These are phyloP conservation scores for Ceyx melanurus DNA, from an alignment of 2,113 vertebrate species.

Conservation along the genomic window DNA sequence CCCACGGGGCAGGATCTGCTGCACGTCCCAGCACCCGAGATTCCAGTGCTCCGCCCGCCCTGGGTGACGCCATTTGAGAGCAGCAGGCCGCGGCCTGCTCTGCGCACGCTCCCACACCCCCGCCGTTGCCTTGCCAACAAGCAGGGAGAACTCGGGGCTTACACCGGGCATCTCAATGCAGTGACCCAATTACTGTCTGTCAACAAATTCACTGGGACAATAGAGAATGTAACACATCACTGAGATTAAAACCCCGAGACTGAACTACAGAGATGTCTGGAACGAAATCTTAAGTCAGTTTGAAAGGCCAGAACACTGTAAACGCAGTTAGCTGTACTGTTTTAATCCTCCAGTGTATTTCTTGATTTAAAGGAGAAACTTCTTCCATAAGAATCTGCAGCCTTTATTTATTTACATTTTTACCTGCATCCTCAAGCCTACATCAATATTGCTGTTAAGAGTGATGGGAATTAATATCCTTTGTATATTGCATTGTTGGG, in stretches of 20 bases:
- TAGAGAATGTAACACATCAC: slow-evolving; percentile 80
- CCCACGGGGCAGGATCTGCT: background rate
- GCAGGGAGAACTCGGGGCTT: slow-evolving; percentile 81
- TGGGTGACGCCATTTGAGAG: slow-evolving; percentile 57
- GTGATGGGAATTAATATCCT: background rate
- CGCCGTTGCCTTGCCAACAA: slow-evolving; percentile 92
- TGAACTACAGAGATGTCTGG: slow-evolving; percentile 38
- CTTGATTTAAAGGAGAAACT: background rate
- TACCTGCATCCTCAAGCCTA: background rate
- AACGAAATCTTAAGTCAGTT: slow-evolving; percentile 19
- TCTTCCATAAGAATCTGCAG: background rate
- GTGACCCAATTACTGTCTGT: slow-evolving; percentile 97
- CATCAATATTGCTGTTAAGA: background rate
- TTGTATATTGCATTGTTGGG: background rate
- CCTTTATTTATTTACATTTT: background rate
- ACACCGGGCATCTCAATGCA: slow-evolving; percentile 83
- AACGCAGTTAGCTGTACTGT: background rate
- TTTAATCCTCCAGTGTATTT: background rate
- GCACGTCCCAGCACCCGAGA: background rate
- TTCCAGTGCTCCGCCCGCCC: no score
- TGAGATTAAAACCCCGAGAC: slow-evolving; percentile 70
- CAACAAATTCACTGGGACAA: slow-evolving; percentile 93
- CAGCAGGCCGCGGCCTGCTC: slow-evolving; percentile 64
- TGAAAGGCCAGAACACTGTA: slow-evolving; percentile 8
- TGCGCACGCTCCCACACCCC: slow-evolving; percentile 90